Conservation (phyloP, 2,113 vertebrate species). For the Lagopus leucura region DNA sequence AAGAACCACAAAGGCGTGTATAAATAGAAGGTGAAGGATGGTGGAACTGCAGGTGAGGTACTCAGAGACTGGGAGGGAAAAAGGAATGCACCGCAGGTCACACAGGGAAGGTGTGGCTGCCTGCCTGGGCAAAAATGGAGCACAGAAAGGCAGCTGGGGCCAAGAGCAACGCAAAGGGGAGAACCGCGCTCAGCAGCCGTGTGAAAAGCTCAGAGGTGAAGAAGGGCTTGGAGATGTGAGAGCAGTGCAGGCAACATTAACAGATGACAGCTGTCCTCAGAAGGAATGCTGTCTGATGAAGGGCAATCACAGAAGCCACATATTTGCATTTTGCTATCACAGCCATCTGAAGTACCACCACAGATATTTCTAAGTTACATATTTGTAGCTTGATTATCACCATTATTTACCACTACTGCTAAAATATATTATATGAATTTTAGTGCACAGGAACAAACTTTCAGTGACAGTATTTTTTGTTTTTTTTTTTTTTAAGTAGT, state of each 20-base stretch:
- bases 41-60: neutral
- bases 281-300: neutral
- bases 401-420: neutral
- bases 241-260: neutral
- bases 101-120: neutral
- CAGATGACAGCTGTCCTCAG: neutral
- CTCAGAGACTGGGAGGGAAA: neutral
- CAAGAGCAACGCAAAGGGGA: neutral
- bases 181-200: neutral
- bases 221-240: neutral
- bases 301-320: neutral
- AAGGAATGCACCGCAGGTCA: accelerated
- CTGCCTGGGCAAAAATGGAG: neutral
- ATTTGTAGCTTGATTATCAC: neutral
- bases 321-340: neutral
- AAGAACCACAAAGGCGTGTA: neutral
- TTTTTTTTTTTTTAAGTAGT: neutral
- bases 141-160: neutral
- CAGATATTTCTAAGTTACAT: accelerated
- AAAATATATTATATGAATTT: neutral
- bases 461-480: neutral
- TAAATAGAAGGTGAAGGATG: neutral
- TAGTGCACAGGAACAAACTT: neutral
- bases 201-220: neutral
- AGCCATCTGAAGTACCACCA: neutral